Evolutionary conservation across 2,113 vertebrate genomes (phyloP).

Genomic region (Hypocryptadius cinnamomeus): DNA sequence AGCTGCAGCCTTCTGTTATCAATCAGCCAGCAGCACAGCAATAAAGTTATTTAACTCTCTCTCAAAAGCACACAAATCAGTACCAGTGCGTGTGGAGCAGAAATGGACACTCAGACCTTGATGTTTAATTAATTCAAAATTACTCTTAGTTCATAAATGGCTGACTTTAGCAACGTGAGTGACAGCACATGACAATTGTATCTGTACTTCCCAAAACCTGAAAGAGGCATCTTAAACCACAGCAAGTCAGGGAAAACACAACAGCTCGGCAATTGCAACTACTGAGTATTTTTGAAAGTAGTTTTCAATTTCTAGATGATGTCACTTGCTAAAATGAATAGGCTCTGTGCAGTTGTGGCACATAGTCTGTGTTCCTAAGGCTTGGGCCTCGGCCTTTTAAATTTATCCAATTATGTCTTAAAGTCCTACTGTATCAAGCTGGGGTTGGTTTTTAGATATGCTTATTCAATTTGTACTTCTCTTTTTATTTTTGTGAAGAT

Average conservation of each 20-base stretch:
- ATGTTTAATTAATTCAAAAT: background rate
- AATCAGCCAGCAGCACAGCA: slow-evolving; percentile 1
- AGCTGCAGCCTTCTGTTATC: slow-evolving; percentile 18
- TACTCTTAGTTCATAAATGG: background rate
- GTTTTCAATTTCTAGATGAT: background rate
- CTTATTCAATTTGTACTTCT: background rate
- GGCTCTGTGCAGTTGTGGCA: background rate
- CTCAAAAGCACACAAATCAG: background rate
- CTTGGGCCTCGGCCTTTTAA: background rate
- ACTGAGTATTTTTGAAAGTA: background rate
- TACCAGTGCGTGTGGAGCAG: background rate
- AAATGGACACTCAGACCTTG: background rate
- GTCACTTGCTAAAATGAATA: background rate
- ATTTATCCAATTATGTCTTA: background rate
- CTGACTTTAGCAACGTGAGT: background rate
- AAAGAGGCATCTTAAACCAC: background rate
- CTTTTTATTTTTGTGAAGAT: background rate
- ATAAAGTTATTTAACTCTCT: background rate
- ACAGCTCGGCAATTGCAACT: background rate
- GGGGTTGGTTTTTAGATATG: rapidly evolving
- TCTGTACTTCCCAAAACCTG: background rate
- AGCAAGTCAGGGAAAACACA: background rate
- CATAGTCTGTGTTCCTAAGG: background rate
- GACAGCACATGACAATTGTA: background rate
- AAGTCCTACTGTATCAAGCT: background rate